These are phyloP conservation scores for Ectemnius cavifrons DNA, from an alignment of 2,888 invertebrate species.

Conservation along the genomic window DNA sequence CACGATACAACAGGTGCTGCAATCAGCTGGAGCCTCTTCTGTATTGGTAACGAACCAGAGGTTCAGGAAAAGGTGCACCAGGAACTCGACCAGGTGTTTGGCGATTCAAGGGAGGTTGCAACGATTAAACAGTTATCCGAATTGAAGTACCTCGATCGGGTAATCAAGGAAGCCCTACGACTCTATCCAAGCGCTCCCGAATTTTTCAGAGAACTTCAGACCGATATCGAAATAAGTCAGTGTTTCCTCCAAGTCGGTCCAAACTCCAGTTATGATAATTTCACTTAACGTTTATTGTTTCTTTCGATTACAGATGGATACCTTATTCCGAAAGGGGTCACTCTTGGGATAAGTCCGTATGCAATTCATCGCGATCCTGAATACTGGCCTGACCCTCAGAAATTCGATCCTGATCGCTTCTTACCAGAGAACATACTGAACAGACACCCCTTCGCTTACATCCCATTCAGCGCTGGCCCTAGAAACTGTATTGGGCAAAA, in stretches of 20 bases:
- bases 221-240: constrained; percentile 71
- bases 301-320: not conserved
- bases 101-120: constrained; percentile 42
- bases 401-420: constrained; percentile 78
- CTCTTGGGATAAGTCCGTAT: not conserved
- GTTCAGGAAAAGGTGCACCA: not conserved
- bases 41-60: constrained; percentile 72
- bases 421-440: constrained; percentile 71
- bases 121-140: constrained; percentile 72
- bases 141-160: constrained; percentile 80
- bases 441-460: constrained; percentile 68
- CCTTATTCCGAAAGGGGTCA: not conserved
- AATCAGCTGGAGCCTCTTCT: constrained; percentile 79
- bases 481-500: constrained; percentile 72
- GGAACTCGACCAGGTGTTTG: not conserved
- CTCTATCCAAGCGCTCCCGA: constrained; percentile 80
- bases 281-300: not conserved
- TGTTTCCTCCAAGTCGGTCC: not conserved
- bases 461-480: constrained; percentile 72
- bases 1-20: constrained; percentile 80
- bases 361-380: not conserved
- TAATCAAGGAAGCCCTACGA: constrained; percentile 81
- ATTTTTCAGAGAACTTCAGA: constrained; percentile 77
- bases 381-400: constrained; percentile 72
- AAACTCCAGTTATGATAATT: no score